Evolutionary conservation across 2,888 invertebrate species (phyloP), one percentile per base, ranked within the genome.

Genomic region (Timema cristinae): DNA sequence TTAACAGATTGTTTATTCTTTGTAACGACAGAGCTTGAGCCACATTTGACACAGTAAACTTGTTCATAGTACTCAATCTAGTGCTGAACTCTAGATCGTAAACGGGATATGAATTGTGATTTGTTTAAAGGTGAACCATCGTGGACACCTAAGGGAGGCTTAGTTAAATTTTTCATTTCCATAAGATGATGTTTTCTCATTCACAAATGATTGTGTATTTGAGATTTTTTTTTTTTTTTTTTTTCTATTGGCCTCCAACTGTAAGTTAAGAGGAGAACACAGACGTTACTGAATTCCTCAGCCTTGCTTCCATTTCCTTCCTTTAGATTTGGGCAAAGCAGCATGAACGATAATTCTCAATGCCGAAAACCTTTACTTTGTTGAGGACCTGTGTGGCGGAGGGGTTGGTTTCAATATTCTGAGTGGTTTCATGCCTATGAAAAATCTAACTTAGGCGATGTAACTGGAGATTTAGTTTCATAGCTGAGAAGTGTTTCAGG

Each of bases 341-440:
- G 71, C 69, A 16, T 78, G 76, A 7, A 7, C 77, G 75, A 68
- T 79, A 81, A 72, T 75, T 78, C 54, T 76, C 72, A 78, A 63
- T n/a, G 77, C 71, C 11, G 66, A 15, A 11, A n/a, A 11, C 59
- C 50, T 11, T 67, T 71, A 13, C 50, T 50, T 52, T 70, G 72
- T n/a, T n/a, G 54, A 56, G 13, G 56, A n/a, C 48, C 9, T 52
- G 13, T 48, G 66, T 13, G 63, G 13, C 63, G 69, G 72, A 32
- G 69, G 51, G 52, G 50, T 50, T 32, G 69, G 50, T 61, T 61
- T 61, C 67, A 48, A 63, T 63, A 47, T 63, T 63, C 48, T 63
- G 63, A 11, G 32, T 13, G 32, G 63, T 63, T 11, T 47, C 32
- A 63, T 32, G 7, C 2, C 63, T 13, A 63, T 13, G 32, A 63